Evolutionary conservation across 2,797 vertebrate genomes (phyloP), one percentile per base, ranked within the genome.

Genomic region (Glyptemys insculpta): DNA sequence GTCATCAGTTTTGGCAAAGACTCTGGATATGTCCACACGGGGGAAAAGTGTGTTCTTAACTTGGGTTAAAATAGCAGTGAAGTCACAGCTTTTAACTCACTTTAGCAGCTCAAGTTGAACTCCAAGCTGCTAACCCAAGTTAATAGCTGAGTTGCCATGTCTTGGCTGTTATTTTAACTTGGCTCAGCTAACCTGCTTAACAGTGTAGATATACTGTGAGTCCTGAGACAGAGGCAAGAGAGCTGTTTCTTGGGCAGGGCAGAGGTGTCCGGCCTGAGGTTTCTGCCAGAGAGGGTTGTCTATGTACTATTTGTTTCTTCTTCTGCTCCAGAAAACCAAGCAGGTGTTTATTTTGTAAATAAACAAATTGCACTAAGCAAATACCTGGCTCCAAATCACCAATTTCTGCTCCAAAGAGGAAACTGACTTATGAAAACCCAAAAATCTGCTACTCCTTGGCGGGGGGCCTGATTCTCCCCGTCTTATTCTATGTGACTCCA

Each of bases 321-420:
- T 47, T 29, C 74, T 95, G 27, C 27, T 81, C 34, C 25, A 82
- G 78, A 80, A 89, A 88, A 19, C 54, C 84, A 14, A 6, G 88
- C 1, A 8, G 34, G 3, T 85, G n/a, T 76, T 86, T 31, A 49
- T 1, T 83, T 94, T 94, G 91, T 54, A 91, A 87, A 81, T 83
- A 16, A 91, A 19, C 16, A 78, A 89, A 94, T 53, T 91, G 9
- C 37, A 31, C 7, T 65, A 41, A 41, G 10, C 59, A 76, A 2
- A 4, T 94, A 81, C n/a, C 83, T 57, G 50, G 47, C 8, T 88
- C 79, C 83, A 15, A 4, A 49, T 5, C 12, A 27, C 27, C 54
- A 83, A 5, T 29, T 78, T 49, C 27, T 49, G 25, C 44, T 78
- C 74, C 41, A 31, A 89, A 52, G n/a, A 72, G 37, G 65, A 72